Evolutionary conservation across 1,140 invertebrate genomes (phyloP), one percentile per base, ranked within the genome.

Genomic region (Drosophila micromelanica): DNA sequence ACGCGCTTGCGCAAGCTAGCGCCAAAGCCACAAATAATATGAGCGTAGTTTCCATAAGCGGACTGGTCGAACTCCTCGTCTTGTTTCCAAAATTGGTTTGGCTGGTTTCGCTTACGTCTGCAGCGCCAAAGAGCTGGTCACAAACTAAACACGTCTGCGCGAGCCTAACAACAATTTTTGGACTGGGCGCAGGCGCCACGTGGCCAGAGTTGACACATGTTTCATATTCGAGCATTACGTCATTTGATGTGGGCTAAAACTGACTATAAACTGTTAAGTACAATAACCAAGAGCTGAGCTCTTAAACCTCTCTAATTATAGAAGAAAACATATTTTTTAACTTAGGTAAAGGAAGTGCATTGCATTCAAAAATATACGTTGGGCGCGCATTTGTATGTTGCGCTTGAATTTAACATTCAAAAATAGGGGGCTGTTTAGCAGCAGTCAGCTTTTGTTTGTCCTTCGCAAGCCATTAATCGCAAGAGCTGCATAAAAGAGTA

Each of bases 401-500:
- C 17, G 13, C 27, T 49, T 30, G 9, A 38, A 49, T 7, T 9
- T 0, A 3, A 11, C 1, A 13, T 51, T 43, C 6, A 27, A 69
- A 69, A 73, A 73, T 73, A 73, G n/a, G n/a, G 56, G 64, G 2
- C 3, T 5, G 12, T 54, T 49, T 40, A 3, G 23, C 8, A 68
- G 35, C 70, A 68, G 0, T 1, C 20, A 67, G 70, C 23, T 27
- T 71, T 48, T 35, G 23, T 23, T 0, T 5, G 30, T 38, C 5
- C 3, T 15, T 5, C 0, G 5, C 17, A 38, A 2, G 15, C 2
- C 42, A 43, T 3, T 8, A 0, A 5, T 3, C n/a, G 9, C 15
- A 8, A 35, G 17, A 5, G 46, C 27, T 54, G 57, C 48, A 30
- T 3, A 2, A 1, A 5, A 15, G 62, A 37, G n/a, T 65, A 71